phyloP scores from a whole-genome alignment of 2,113 vertebrate genomes.

The Alectura lathami region DNA sequence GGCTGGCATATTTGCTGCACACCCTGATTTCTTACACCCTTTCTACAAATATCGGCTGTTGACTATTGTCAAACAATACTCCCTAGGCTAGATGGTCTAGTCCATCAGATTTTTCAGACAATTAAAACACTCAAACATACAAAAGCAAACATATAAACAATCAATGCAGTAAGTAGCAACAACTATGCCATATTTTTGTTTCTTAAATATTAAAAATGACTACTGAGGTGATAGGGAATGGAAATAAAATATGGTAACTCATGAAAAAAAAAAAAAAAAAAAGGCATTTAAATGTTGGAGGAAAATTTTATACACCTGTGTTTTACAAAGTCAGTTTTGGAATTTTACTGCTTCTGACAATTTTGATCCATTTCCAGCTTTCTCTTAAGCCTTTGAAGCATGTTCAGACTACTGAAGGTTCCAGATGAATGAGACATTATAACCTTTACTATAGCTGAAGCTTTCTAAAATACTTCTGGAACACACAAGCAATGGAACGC shows the following conservation, averaged over 20 bases:
- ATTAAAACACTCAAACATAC: background rate
- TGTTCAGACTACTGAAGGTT: background rate
- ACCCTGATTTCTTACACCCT: background rate
- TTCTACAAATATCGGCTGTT: background rate
- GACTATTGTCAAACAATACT: background rate
- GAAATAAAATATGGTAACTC: background rate
- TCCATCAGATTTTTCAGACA: background rate
- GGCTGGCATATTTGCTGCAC: rapidly evolving
- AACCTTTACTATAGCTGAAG: background rate
- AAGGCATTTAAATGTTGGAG: background rate
- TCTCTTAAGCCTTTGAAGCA: background rate
- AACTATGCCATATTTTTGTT: background rate
- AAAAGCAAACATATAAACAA: background rate
- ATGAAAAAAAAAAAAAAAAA: background rate
- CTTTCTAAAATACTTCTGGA: background rate
- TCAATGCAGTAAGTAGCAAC: background rate
- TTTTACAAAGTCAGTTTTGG: background rate
- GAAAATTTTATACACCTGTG: background rate
- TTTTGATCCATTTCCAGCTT: background rate
- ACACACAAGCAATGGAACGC: background rate
- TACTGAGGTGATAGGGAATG: background rate
- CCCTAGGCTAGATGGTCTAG: rapidly evolving
- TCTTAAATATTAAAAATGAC: background rate
- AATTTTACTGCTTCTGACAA: background rate
- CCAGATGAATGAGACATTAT: rapidly evolving